Base-by-base conservation (phyloP, 2,888 invertebrate genomes). In the Temnothorax unifasciatus region DNA sequence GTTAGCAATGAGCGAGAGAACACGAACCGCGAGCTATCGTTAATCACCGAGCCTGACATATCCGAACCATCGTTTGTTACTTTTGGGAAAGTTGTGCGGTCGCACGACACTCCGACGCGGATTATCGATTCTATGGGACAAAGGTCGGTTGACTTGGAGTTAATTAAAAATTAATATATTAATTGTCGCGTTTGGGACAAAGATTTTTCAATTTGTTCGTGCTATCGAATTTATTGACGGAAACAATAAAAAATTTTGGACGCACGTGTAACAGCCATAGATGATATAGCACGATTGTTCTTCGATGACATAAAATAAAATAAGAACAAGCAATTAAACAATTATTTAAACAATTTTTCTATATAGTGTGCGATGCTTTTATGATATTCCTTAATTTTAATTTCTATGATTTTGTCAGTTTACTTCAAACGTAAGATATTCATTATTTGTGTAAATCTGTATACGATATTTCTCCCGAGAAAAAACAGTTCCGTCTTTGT, bases 1-100 rank as follows among this genome's bases (percentile, higher is more conserved):
- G 81, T 84, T 81, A 81, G 81, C 81, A 73, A 84, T 61, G 68
- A 84, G 61, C 44, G 64, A 34, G 84, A 84, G 84, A 84, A 81
- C 84, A 84, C 81, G 81, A 64, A 71, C 71, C 61, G 81, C 68
- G 84, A 73, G 84, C 71, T 54, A 52, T 81, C 81, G 81, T 84
- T 81, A 84, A 84, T 84, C 84, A 84, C 81, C 47, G 13, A 34
- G 57, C n/a, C 44, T 84, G 84, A 84, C 84, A 73, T 54, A 59
- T 84, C 64, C 61, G 81, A 71, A 47, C 77, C 59, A 77, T 76
- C 82, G 68, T 74, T 71, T 69, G 81, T 81, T 81, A 77, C 83
- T 79, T 79, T 79, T 69, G 76, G 77, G 44, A 64, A 63, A 76
- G 76, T 76, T 83, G 76, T 34, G 54, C 57, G 64, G 76, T 66